Evolutionary conservation across 2,113 vertebrate genomes (phyloP), one percentile per base, ranked within the genome.

Genomic region (Lonchura striata): DNA sequence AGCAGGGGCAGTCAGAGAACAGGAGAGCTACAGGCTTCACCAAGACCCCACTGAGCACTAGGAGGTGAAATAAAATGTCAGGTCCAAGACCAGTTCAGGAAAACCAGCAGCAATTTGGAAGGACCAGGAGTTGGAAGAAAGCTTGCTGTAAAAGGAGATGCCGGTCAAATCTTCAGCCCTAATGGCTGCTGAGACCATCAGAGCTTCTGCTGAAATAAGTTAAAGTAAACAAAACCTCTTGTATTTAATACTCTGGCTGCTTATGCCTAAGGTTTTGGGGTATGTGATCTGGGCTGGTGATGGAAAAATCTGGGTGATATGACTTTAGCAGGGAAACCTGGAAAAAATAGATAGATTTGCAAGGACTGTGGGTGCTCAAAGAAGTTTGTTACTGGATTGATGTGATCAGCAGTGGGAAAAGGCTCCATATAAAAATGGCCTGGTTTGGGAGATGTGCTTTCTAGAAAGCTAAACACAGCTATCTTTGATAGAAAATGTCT

Each of bases 181-280:
- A 3, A 1, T 0, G 13, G 6, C 10, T 83, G 3, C 5, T 77
- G 31, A 84, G 9, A 8, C 35, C 42, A 44, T 44, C 42, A 44
- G 42, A 44, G 42, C 7, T 46, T 64, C 5, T 66, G 8, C 1
- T 69, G 8, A 53, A 31, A 10, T 44, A n/a, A 30, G 7, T 49
- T 44, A 7, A 5, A 47, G 2, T 9, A 15, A 59, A 19, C 44
- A 50, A 47, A 37, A 7, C 2, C 2, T 37, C 2, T 18, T 81
- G 22, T 0, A 1, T 23, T 61, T 71, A 37, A 13, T 68, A 8
- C 0, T 46, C 7, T 74, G 13, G 2, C 2, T 61, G 5, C 0
- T 66, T 79, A 14, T 49, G 10, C 1, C 2, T 3, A 9, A 46
- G 21, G 2, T 27, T 80, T 74, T 53, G 16, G 7, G 2, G 4